Percentiles rank a stretch among this genome's conserved stretches.
Evolutionary conservation across 2,888 invertebrate species (phyloP).

Genomic region (Tupiocoris notatus): DNA sequence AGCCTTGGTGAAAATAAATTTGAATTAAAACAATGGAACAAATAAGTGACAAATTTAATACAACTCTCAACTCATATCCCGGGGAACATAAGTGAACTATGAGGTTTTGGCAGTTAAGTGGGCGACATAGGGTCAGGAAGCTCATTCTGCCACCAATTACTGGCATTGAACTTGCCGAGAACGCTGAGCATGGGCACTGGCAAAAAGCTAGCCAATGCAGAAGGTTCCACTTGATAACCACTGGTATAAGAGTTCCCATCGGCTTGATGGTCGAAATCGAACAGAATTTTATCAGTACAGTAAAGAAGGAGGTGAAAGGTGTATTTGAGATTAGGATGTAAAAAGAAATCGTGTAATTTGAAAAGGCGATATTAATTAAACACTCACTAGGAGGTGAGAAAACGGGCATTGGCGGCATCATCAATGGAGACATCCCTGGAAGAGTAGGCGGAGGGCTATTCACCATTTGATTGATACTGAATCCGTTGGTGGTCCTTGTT

Average conservation of each 20-base stretch:
- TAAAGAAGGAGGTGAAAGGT: neutral
- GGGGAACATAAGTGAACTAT: neutral
- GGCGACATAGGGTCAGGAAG: neutral
- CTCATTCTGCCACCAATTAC: neutral
- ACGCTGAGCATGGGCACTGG: conserved; percentile 66
- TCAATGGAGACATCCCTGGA: conserved; percentile 53
- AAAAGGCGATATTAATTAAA: neutral
- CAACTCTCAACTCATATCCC: no score
- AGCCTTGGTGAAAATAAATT: no score
- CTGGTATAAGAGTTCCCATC: conserved; percentile 55
- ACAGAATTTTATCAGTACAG: neutral
- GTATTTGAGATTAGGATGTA: neutral
- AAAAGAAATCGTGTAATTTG: neutral
- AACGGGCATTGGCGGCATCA: conserved; percentile 54
- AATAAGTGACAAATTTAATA: no score
- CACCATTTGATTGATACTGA: conserved; percentile 52
- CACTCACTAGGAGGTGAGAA: conserved; percentile 51
- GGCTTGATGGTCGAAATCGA: conserved; percentile 28
- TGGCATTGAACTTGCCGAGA: conserved; percentile 57
- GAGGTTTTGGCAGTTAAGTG: neutral
- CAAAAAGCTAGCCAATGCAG: conserved; percentile 56
- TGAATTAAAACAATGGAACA: no score
- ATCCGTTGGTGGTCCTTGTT: conserved; percentile 47
- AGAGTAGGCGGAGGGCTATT: conserved; percentile 53
- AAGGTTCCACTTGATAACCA: conserved; percentile 58